A percentile compares a stretch with the other conserved stretches of the same genome.
Conservation (phyloP, 1,140 invertebrate genomes). For the Drosophila nigrodunni region DNA sequence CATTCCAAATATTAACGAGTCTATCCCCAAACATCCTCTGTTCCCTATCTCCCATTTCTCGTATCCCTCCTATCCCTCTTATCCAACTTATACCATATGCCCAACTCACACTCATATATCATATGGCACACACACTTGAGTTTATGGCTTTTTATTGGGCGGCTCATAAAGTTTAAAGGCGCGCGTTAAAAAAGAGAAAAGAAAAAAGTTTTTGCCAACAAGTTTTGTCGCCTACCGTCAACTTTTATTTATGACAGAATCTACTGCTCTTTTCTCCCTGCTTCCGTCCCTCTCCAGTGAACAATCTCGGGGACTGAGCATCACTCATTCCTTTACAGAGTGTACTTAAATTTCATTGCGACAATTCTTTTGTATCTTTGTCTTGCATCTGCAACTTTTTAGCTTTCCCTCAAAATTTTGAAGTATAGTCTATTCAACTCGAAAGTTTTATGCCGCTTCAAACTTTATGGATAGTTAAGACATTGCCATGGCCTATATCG, state of each 20-base stretch:
- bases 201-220: conserved; percentile 24
- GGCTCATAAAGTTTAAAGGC: conserved; percentile 52
- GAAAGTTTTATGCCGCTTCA: conserved; percentile 29
- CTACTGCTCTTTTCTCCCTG: background rate
- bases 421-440: background rate
- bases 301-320: conserved; percentile 4
- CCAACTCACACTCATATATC: conserved; percentile 17
- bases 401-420: background rate
- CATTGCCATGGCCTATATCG: conserved; percentile 1
- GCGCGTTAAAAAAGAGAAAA: conserved; percentile 19
- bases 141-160: conserved; percentile 52
- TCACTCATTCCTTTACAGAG: background rate
- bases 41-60: too few relatives aligned
- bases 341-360: conserved; percentile 42
- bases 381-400: conserved; percentile 16
- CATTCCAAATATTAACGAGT: conserved; percentile 44
- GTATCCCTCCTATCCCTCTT: background rate
- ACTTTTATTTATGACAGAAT: conserved; percentile 36
- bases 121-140: conserved; percentile 50
- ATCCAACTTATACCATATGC: background rate
- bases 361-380: conserved; percentile 5
- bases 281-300: too few relatives aligned
- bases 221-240: conserved; percentile 38
- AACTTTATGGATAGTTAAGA: conserved; percentile 39
- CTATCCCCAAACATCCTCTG: conserved; percentile 3